These are phyloP conservation scores for Scolopax rusticola DNA, from an alignment of 2,797 vertebrate genomes.

Conservation along the genomic window DNA sequence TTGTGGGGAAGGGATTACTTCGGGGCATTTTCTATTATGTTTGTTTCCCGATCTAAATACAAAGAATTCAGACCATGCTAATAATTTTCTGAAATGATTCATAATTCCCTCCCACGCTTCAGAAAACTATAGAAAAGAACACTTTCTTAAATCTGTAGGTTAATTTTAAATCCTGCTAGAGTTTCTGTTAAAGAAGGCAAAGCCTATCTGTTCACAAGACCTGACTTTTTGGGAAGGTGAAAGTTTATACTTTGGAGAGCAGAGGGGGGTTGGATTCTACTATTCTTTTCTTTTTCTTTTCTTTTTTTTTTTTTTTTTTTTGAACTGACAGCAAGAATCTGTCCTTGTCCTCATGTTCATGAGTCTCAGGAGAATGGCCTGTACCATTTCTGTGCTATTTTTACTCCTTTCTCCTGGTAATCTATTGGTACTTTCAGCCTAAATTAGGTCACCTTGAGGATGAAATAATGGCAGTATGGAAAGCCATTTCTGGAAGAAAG, in stretches of 20 bases:
- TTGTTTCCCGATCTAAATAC: not conserved
- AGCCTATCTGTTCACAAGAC: not conserved
- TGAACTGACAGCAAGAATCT: not conserved
- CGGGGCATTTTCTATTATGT: not conserved
- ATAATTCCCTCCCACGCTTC: not conserved
- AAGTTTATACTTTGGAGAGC: not conserved
- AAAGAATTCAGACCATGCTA: not conserved
- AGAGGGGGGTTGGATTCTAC: not conserved
- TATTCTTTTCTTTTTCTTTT: not conserved
- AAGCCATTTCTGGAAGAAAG: not conserved
- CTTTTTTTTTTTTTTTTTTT: not conserved
- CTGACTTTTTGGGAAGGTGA: not conserved
- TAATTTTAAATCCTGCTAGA: not conserved
- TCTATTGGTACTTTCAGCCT: not conserved
- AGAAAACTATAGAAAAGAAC: not conserved
- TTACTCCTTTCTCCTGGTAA: slow-evolving; percentile 33
- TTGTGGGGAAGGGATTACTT: not conserved
- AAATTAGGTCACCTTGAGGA: slow-evolving; percentile 14
- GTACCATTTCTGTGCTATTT: slow-evolving; percentile 29
- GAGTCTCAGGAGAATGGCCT: not conserved
- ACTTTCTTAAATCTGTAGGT: not conserved
- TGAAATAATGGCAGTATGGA: not conserved
- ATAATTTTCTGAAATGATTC: not conserved
- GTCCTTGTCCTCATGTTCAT: not conserved
- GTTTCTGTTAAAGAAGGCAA: not conserved